Evolutionary conservation across 2,888 invertebrate species (phyloP).

Genomic region (Cloeon dipterum): DNA sequence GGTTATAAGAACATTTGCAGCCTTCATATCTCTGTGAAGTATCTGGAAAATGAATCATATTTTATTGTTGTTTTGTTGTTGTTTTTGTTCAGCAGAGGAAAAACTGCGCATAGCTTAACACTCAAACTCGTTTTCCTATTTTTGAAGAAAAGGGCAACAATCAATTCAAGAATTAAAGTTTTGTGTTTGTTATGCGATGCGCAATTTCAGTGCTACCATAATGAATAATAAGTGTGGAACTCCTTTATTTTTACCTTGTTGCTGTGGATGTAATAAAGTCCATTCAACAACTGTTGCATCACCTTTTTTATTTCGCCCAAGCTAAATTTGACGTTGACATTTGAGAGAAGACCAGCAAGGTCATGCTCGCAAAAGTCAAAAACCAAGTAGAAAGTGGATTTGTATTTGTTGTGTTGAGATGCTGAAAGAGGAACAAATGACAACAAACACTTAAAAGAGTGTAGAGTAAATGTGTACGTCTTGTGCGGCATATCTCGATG

Average conservation of each 20-base stretch:
- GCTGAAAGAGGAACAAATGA: constrained; percentile 22
- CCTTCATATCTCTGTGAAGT: constrained; percentile 93
- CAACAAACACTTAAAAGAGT: constrained; percentile 15
- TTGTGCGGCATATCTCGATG: constrained; percentile 89
- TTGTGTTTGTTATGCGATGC: no score
- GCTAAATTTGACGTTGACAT: constrained; percentile 86
- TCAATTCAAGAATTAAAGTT: no score
- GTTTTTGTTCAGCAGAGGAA: not conserved
- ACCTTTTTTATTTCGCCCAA: constrained; percentile 93
- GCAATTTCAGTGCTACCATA: no score
- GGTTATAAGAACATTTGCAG: constrained; percentile 93
- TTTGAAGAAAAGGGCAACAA: no score
- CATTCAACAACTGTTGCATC: constrained; percentile 64
- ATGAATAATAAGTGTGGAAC: no score
- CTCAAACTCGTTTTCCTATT: not conserved
- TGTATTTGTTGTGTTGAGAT: constrained; percentile 42
- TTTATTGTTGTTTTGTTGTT: not conserved
- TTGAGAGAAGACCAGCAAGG: constrained; percentile 83
- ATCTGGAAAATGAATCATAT: constrained; percentile 25
- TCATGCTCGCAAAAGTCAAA: constrained; percentile 99
- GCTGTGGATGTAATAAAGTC: constrained; percentile 88
- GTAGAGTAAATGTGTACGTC: constrained; percentile 39
- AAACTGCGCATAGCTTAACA: not conserved
- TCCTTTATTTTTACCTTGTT: constrained; percentile 47
- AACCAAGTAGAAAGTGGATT: constrained; percentile 81